Percentiles rank a stretch among this genome's conserved stretches.
Conservation (phyloP, 2,888 invertebrate genomes). For the Ptychoptera albimana region DNA sequence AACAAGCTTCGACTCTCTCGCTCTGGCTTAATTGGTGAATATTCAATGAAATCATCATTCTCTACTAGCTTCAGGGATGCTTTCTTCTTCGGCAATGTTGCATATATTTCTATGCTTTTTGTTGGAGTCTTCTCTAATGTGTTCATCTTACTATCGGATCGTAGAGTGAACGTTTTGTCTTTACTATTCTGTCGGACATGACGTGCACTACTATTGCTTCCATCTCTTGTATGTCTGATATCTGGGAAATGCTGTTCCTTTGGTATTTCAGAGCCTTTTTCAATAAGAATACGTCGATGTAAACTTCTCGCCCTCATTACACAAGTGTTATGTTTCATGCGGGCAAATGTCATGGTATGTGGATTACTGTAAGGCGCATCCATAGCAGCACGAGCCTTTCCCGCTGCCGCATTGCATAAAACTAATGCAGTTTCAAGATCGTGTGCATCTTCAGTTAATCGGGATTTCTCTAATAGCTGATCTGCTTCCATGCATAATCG, state of each 20-base stretch:
- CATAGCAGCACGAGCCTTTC: conserved; percentile 81
- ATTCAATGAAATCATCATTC: conserved; percentile 51
- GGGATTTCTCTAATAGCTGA: conserved; percentile 68
- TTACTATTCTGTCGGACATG: conserved; percentile 60
- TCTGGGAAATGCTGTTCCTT: conserved; percentile 33
- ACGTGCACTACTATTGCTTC: conserved; percentile 54
- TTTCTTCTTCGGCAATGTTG: conserved; percentile 79
- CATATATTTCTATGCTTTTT: conserved; percentile 78
- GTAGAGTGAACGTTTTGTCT: conserved; percentile 46
- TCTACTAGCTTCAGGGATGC: conserved; percentile 43
- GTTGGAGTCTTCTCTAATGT: conserved; percentile 29
- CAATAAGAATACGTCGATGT: conserved; percentile 61
- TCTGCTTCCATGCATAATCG: conserved; percentile 80
- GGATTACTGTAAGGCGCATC: conserved; percentile 86
- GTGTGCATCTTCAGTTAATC: conserved; percentile 70
- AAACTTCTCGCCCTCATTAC: conserved; percentile 79
- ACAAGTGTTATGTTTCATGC: conserved; percentile 90
- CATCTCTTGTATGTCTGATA: conserved; percentile 53
- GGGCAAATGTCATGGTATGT: conserved; percentile 74
- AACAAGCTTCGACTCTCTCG: conserved; percentile 53
- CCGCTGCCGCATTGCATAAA: conserved; percentile 72
- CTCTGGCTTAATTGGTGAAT: conserved; percentile 49
- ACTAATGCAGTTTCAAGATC: conserved; percentile 68
- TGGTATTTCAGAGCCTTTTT: conserved; percentile 37
- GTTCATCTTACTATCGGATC: conserved; percentile 45